These are phyloP conservation scores for Nemapogon koenigi DNA, from an alignment of 2,888 invertebrate species.

Conservation along the genomic window DNA sequence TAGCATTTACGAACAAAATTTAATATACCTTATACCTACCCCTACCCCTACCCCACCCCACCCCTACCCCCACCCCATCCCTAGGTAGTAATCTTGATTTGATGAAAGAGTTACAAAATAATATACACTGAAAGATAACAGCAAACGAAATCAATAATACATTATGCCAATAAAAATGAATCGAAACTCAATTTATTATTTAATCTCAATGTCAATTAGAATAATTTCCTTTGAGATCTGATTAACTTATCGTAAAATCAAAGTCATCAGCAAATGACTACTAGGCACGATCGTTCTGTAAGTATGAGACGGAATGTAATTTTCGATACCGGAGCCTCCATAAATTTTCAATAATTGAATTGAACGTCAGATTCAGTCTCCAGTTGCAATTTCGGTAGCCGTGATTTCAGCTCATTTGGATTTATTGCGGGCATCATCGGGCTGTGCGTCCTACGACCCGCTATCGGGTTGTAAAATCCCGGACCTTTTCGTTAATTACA, in stretches of 20 bases:
- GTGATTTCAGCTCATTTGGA: constrained; percentile 37
- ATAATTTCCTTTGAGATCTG: background rate
- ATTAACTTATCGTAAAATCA: constrained; percentile 8
- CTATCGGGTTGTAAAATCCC: too few species aligned
- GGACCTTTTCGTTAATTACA: constrained; percentile 38
- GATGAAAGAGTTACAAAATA: too few species aligned
- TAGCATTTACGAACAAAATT: too few species aligned
- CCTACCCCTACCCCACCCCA: too few species aligned
- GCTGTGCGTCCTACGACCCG: background rate
- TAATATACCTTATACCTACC: too few species aligned
- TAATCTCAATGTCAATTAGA: constrained; percentile 1
- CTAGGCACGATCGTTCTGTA: background rate
- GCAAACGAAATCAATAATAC: too few species aligned
- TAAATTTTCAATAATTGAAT: constrained; percentile 56
- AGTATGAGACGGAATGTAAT: constrained; percentile 6
- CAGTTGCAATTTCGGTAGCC: constrained; percentile 35
- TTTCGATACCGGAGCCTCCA: constrained; percentile 17
- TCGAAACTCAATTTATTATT: too few species aligned
- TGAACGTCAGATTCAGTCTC: constrained; percentile 37
- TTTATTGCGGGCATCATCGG: constrained; percentile 23
- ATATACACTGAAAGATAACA: too few species aligned
- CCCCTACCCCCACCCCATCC: too few species aligned
- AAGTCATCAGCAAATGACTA: constrained; percentile 2
- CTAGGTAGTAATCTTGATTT: too few species aligned
- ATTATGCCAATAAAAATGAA: too few species aligned